Base-by-base conservation (phyloP, 92 coral and sea anemone species). In the Epizoanthus fatuus region DNA sequence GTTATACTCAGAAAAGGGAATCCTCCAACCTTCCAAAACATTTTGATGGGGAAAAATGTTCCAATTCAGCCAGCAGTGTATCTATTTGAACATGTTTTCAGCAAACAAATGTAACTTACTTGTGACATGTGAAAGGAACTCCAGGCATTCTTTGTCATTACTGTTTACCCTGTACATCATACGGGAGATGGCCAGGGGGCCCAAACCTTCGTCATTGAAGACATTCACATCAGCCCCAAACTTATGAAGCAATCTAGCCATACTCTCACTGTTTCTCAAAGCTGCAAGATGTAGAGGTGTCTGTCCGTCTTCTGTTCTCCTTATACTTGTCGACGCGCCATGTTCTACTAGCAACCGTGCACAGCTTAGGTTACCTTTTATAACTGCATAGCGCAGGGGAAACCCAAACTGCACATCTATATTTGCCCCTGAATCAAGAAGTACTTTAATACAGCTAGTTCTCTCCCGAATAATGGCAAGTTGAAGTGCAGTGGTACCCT, bases 401-500 rank as follows among this genome's bases (percentile, higher is more conserved):
- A 95, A 95, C 2, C 98, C 98, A 72, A 63, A 90, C 63, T 95
- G 98, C 40, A 95, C 93, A 38, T 95, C 98, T 42, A 95, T 92
- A 75, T 95, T 95, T 10, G 98, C 94, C 38, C 93, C 93, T 74
- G 95, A 93, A 72, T 88, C 89, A 49, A 95, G 78, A 45, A 95
- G 73, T 9, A 95, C 98, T 67, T 85, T 88, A 63, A 95, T 91
- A 75, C 96, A 95, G 62, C 84, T 95, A 0, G 94, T 90, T 73
- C 98, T 81, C 79, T 95, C 98, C 14, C 98, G 94, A 90, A 95
- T 95, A 29, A 95, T 95, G 35, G 95, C 98, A 16, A 95, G 91
- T 79, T 95, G 98, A 54, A 95, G 94, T n/a, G 98, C 98, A 5
- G 98, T 95, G 0, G 98, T 95, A n/a, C 98, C 98, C 73, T 95